These are phyloP conservation scores for Enteromius radiatus DNA, from an alignment of 2,797 vertebrate species.

Conservation along the genomic window DNA sequence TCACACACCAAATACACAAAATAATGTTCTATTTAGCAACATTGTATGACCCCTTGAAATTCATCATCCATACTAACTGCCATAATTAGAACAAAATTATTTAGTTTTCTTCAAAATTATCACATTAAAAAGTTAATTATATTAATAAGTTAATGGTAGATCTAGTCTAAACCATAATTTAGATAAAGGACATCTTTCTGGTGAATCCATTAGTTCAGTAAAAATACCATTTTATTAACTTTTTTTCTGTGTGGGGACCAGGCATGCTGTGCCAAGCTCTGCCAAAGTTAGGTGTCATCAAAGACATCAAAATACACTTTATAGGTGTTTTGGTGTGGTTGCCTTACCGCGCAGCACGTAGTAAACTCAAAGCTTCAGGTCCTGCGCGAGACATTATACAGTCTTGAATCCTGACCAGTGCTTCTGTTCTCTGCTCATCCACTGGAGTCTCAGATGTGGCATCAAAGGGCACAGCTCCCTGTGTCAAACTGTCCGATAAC, in stretches of 20 bases:
- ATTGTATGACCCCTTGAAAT: too few species aligned
- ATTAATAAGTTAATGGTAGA: not conserved
- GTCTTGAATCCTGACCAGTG: slow-evolving; percentile 87
- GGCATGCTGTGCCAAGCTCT: too few species aligned
- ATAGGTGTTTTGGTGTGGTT: not conserved
- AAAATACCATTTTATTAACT: too few species aligned
- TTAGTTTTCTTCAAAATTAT: too few species aligned
- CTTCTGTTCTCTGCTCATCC: slow-evolving; percentile 87
- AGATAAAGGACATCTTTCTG: too few species aligned
- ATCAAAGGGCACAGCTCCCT: slow-evolving; percentile 86
- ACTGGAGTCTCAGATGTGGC: slow-evolving; percentile 88
- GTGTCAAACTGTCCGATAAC: slow-evolving; percentile 73
- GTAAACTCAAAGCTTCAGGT: slow-evolving; percentile 83
- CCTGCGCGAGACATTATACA: slow-evolving; percentile 76
- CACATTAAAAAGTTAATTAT: too few species aligned
- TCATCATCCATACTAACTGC: too few species aligned
- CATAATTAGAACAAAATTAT: too few species aligned
- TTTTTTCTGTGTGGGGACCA: too few species aligned
- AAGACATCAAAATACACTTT: not conserved
- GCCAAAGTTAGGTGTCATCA: not conserved
- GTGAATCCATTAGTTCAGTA: too few species aligned
- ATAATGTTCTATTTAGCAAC: too few species aligned
- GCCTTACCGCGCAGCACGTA: slow-evolving; percentile 88
- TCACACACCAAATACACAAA: too few species aligned
- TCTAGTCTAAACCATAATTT: not conserved